phyloP scores from a whole-genome alignment of 2,797 vertebrate species.

The Sciaenops ocellatus region DNA sequence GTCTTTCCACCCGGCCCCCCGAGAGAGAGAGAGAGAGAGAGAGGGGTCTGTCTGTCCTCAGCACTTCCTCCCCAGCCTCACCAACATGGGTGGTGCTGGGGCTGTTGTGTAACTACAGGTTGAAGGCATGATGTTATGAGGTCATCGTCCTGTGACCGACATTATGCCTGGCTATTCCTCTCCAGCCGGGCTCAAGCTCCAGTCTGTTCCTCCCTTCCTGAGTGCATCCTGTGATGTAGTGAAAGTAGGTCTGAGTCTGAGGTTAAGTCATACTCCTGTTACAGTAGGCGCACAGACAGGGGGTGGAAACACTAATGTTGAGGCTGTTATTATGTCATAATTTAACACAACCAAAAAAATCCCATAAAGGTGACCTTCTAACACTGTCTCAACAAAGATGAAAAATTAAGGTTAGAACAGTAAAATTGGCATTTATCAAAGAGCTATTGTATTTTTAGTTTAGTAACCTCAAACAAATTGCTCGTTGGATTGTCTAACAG shows the following conservation, averaged over 20 bases:
- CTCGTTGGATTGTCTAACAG: neutral
- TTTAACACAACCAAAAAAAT: neutral
- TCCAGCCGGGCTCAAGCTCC: slow-evolving; percentile 48
- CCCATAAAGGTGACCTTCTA: slow-evolving; percentile 17
- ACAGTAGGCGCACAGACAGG: slow-evolving; percentile 28
- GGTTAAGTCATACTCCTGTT: slow-evolving; percentile 35
- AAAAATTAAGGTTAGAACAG: neutral
- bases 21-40: slow-evolving; percentile 58
- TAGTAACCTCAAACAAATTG: neutral
- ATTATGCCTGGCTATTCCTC: slow-evolving; percentile 45
- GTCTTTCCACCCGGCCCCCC: slow-evolving; percentile 77
- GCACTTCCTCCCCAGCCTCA: slow-evolving; percentile 72
- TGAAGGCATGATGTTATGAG: slow-evolving; percentile 70
- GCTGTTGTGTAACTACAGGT: slow-evolving; percentile 71
- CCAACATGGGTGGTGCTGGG: slow-evolving; percentile 61
- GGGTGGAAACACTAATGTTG: slow-evolving; percentile 36
- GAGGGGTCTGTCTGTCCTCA: slow-evolving; percentile 73
- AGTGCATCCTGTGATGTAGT: slow-evolving; percentile 63
- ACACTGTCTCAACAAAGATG: neutral
- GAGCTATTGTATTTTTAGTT: neutral
- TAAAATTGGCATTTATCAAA: neutral
- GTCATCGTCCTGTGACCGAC: slow-evolving; percentile 71
- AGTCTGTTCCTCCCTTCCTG: slow-evolving; percentile 69
- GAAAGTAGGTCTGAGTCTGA: slow-evolving; percentile 71
- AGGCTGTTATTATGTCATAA: slow-evolving; percentile 39